A percentile compares a stretch with the other conserved stretches of the same genome.
phyloP scores from a whole-genome alignment of 2,113 vertebrate species.

The Rattus norvegicus region DNA sequence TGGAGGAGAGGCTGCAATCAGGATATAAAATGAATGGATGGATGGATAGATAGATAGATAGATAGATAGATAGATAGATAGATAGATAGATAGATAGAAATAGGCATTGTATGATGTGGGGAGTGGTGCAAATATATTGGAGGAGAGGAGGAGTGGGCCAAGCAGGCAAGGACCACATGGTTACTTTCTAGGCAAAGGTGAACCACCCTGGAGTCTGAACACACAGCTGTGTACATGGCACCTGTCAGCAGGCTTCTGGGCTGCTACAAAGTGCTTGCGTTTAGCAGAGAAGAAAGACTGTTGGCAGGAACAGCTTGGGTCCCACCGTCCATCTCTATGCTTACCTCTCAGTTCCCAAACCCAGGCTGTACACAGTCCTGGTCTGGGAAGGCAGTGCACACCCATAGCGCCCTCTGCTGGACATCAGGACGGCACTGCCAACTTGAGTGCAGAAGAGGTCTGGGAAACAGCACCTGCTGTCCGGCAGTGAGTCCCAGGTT shows the following conservation, averaged over 20 bases:
- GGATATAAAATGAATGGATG: too few species aligned
- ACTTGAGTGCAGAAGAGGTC: not conserved
- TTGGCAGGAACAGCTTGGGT: conserved; percentile 65
- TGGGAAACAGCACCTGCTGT: not conserved
- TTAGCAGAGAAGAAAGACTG: conserved; percentile 57
- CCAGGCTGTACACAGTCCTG: not conserved
- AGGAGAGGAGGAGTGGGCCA: not conserved
- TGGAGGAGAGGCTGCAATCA: too few species aligned
- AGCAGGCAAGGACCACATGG: not conserved
- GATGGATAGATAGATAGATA: too few species aligned
- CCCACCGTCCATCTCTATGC: not conserved
- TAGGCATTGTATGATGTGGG: not conserved
- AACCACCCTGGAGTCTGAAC: conserved; percentile 27
- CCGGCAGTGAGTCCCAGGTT: not conserved
- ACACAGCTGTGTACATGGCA: not conserved
- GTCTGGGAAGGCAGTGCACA: conserved; percentile 41
- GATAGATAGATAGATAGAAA: not conserved
- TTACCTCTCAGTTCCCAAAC: not conserved
- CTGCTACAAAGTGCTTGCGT: conserved; percentile 53
- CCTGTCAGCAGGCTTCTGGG: conserved; percentile 57
- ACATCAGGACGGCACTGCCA: not conserved
- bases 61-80: too few species aligned
- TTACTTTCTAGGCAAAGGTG: not conserved
- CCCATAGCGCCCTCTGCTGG: conserved; percentile 74
- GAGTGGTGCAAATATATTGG: not conserved